These are phyloP conservation scores for Ophraella communa DNA, from an alignment of 2,888 invertebrate species.

Conservation along the genomic window DNA sequence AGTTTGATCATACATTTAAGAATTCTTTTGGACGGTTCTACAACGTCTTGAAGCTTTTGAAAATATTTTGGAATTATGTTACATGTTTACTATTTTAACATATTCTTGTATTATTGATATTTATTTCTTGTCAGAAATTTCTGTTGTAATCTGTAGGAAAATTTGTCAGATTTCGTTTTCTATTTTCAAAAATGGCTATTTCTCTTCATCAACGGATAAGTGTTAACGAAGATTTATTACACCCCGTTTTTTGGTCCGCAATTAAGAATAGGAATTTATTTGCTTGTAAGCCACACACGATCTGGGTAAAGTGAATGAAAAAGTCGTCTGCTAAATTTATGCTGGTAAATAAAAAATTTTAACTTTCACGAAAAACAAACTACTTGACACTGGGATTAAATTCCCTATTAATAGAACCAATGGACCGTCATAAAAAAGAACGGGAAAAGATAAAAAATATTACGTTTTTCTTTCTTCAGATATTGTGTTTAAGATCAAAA, in stretches of 20 bases:
- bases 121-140: background rate
- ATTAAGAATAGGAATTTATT: background rate
- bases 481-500: background rate
- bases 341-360: constrained; percentile 3
- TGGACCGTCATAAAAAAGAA: constrained; percentile 4
- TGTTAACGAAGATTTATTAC: background rate
- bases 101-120: too few relatives aligned
- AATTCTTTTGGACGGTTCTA: too few relatives aligned
- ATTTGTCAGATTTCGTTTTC: background rate
- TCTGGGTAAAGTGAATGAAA: background rate
- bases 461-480: background rate
- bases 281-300: background rate
- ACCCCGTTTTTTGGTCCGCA: background rate
- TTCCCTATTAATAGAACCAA: constrained; percentile 20
- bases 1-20: too few relatives aligned
- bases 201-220: background rate
- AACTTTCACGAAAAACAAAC: constrained; percentile 14
- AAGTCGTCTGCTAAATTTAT: background rate
- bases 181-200: background rate
- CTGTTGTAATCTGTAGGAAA: too few relatives aligned
- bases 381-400: constrained; percentile 20
- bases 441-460: too few relatives aligned
- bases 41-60: too few relatives aligned
- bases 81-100: too few relatives aligned
- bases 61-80: too few relatives aligned